Evolutionary conservation across 2,888 invertebrate species (phyloP).

Genomic region (Branchipolynoe longqiensis): DNA sequence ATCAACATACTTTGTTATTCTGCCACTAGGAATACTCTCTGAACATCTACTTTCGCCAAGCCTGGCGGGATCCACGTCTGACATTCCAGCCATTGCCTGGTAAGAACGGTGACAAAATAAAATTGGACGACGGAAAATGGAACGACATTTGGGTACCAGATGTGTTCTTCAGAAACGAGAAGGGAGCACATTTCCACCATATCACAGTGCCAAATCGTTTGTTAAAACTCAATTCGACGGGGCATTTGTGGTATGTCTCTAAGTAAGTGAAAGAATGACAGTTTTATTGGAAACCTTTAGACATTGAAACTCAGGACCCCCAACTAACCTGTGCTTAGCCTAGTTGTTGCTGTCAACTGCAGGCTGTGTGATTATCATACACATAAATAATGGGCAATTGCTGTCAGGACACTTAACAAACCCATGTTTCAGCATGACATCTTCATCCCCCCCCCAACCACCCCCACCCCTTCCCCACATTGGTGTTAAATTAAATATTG

Average conservation of each 20-base stretch:
- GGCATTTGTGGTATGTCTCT: conserved; percentile 57
- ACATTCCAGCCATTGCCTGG: conserved; percentile 32
- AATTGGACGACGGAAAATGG: conserved; percentile 26
- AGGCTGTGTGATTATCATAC: too few relatives aligned
- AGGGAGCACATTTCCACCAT: conserved; percentile 28
- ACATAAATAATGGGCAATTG: too few relatives aligned
- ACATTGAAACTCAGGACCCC: conserved; percentile 6
- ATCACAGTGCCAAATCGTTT: conserved; percentile 53
- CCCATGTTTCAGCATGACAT: too few relatives aligned
- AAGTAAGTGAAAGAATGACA: conserved; percentile 56
- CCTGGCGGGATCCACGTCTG: conserved; percentile 66
- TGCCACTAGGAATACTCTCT: conserved; percentile 65
- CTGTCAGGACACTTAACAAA: too few relatives aligned
- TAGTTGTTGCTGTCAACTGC: too few relatives aligned
- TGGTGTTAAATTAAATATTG: too few relatives aligned
- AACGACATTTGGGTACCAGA: conserved; percentile 51
- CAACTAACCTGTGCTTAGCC: background rate
- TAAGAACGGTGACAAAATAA: conserved; percentile 29
- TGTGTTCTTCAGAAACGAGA: conserved; percentile 59
- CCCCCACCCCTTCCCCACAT: too few relatives aligned
- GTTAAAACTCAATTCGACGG: conserved; percentile 44
- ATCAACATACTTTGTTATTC: conserved; percentile 1
- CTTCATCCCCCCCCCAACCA: too few relatives aligned
- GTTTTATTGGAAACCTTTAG: background rate
- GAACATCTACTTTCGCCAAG: conserved; percentile 67